phyloP scores from a whole-genome alignment of 2,113 vertebrate species.

The Burhinus bistriatus region DNA sequence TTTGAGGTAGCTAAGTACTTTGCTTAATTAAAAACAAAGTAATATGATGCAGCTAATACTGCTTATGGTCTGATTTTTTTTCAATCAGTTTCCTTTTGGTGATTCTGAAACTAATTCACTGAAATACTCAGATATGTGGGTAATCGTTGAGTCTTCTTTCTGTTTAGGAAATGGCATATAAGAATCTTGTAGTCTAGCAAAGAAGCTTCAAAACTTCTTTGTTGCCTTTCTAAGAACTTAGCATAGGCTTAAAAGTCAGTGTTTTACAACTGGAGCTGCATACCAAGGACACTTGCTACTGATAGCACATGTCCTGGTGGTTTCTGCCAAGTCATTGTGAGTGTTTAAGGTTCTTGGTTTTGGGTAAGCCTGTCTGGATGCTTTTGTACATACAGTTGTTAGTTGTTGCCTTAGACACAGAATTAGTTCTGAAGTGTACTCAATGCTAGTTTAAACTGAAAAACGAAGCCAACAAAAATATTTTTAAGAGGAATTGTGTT shows the following conservation, averaged over 20 bases:
- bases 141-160: background rate
- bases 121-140: background rate
- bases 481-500: background rate
- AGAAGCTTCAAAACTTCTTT: background rate
- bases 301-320: background rate
- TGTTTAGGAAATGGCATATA: background rate
- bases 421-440: background rate
- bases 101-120: background rate
- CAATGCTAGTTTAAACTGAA: background rate
- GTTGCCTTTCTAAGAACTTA: background rate
- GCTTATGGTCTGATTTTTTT: background rate
- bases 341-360: background rate
- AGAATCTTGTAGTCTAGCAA: background rate
- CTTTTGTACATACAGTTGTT: background rate
- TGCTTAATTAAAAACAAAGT: conserved; percentile 2
- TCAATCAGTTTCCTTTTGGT: background rate
- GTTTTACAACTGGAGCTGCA: background rate
- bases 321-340: background rate
- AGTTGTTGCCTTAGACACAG: background rate
- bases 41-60: background rate
- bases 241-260: background rate
- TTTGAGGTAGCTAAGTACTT: background rate
- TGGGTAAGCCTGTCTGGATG: background rate
- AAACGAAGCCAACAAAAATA: too few relatives aligned
- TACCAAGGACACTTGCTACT: background rate